Conservation (phyloP, 2,888 invertebrate species). For the Acrobasis consociella region DNA sequence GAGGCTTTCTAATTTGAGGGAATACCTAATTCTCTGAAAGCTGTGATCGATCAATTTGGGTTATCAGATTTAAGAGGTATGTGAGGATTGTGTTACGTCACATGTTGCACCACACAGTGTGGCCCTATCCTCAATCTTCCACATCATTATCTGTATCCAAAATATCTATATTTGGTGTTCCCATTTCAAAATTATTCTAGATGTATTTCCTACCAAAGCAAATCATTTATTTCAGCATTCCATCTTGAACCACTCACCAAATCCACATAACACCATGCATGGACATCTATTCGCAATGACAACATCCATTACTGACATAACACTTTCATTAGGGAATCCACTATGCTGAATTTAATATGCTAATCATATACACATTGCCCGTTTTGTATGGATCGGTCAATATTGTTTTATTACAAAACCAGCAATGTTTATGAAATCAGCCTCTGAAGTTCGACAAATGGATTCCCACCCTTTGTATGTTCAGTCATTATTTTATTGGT, state of each 20-base stretch:
- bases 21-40: conserved; percentile 18
- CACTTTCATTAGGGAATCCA: background rate
- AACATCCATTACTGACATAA: conserved; percentile 4
- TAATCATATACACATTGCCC: no score
- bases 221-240: conserved; percentile 2
- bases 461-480: no score
- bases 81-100: conserved; percentile 43
- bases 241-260: conserved; percentile 6
- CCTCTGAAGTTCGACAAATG: no score
- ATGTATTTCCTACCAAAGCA: conserved; percentile 9
- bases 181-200: conserved; percentile 10
- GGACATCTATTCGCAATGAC: conserved; percentile 12
- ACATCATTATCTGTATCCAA: conserved; percentile 20
- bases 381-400: no score
- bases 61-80: conserved; percentile 44
- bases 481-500: background rate
- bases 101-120: conserved; percentile 45
- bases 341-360: no score
- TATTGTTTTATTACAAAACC: no score
- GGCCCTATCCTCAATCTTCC: conserved; percentile 33
- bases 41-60: conserved; percentile 14
- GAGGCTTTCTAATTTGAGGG: conserved; percentile 33
- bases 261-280: conserved; percentile 14
- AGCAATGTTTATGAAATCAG: no score
- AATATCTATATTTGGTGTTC: conserved; percentile 33